Conservation (phyloP, 1,140 invertebrate species). For the Drosophila chauvacae region DNA sequence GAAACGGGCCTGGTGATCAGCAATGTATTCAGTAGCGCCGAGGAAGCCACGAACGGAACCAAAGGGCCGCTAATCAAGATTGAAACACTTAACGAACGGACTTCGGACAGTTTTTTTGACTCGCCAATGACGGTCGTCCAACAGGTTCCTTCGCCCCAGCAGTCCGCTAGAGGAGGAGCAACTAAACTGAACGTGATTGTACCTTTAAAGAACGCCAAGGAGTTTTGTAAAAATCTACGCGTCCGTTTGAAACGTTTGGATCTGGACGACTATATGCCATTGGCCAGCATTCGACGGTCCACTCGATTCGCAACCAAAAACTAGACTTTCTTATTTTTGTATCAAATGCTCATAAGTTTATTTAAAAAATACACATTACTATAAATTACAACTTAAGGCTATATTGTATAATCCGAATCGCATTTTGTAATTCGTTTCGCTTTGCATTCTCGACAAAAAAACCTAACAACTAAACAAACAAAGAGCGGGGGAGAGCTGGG, state of each 20-base stretch:
- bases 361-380: slow-evolving; percentile 77
- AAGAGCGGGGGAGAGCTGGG: slow-evolving; percentile 36
- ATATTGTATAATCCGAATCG: slow-evolving; percentile 68
- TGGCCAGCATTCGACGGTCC: neutral
- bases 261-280: slow-evolving; percentile 21
- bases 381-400: slow-evolving; percentile 80
- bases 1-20: slow-evolving; percentile 17
- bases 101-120: too few species aligned
- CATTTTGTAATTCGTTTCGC: slow-evolving; percentile 35
- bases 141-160: neutral
- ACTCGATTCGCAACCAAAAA: neutral
- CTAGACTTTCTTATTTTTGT: slow-evolving; percentile 26
- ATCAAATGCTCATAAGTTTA: slow-evolving; percentile 81
- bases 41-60: neutral
- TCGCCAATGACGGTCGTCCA: too few species aligned
- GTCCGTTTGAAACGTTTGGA: slow-evolving; percentile 42
- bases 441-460: slow-evolving; percentile 37
- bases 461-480: slow-evolving; percentile 62
- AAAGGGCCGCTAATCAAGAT: neutral
- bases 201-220: slow-evolving; percentile 29
- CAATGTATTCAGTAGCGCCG: slow-evolving; percentile 6
- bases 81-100: neutral
- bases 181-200: neutral
- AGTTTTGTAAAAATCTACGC: slow-evolving; percentile 27
- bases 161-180: neutral